Conservation (phyloP, 1,140 invertebrate genomes). For the Brachystomella parvula region DNA sequence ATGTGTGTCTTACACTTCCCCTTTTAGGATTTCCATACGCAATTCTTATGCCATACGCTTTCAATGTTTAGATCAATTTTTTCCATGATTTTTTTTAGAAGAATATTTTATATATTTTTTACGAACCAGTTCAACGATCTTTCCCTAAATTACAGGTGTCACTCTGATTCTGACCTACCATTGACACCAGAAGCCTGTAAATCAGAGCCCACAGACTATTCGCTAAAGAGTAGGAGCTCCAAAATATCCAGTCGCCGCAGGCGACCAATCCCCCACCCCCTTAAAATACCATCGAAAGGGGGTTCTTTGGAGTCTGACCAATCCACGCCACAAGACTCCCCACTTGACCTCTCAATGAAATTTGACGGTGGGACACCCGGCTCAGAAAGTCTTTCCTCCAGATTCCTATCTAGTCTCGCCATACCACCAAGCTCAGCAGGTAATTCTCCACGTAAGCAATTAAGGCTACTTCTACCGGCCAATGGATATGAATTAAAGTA, state of each 20-base stretch:
- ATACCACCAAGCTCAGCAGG: conserved; percentile 31
- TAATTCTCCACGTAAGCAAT: conserved; percentile 33
- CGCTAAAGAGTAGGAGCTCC: conserved; percentile 18
- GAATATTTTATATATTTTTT: too few species aligned
- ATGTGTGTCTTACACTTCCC: too few species aligned
- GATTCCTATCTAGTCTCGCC: conserved; percentile 40
- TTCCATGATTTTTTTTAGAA: too few species aligned
- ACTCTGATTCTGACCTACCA: conserved; percentile 63
- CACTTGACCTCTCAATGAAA: conserved; percentile 74
- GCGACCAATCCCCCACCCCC: conserved; percentile 41
- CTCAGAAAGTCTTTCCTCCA: conserved; percentile 33
- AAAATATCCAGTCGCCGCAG: conserved; percentile 30
- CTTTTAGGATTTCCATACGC: too few species aligned
- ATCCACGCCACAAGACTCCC: conserved; percentile 64
- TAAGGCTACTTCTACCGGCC: neutral
- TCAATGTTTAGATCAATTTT: too few species aligned
- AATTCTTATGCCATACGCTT: too few species aligned
- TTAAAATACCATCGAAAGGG: conserved; percentile 45
- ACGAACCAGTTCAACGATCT: too few species aligned
- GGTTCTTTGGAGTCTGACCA: conserved; percentile 45
- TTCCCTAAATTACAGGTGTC: conserved; percentile 56
- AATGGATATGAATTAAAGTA: too few species aligned
- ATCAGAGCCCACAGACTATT: conserved; percentile 30
- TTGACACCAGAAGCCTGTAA: conserved; percentile 37
- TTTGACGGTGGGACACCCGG: conserved; percentile 40